These are phyloP conservation scores for Amblyjoppa proteus DNA, from an alignment of 2,888 invertebrate species.

Conservation along the genomic window DNA sequence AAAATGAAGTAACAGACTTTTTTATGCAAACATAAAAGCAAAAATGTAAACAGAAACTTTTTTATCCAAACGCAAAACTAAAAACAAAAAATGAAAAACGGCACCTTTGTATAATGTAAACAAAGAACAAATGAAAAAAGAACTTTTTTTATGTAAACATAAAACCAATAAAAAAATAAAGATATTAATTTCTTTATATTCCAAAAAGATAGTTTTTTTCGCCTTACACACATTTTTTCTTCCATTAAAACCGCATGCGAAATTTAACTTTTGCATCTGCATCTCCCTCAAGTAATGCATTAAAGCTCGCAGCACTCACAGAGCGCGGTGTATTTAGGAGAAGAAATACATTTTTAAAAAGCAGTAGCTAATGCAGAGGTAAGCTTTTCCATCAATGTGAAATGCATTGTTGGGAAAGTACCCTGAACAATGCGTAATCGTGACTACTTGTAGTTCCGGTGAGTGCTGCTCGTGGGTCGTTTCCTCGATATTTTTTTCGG, in stretches of 20 bases:
- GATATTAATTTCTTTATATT: too few species aligned
- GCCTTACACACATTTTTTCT: too few species aligned
- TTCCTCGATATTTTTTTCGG: neutral
- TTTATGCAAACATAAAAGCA: too few species aligned
- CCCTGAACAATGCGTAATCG: neutral
- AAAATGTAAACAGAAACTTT: too few species aligned
- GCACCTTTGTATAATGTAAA: too few species aligned
- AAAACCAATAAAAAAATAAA: too few species aligned
- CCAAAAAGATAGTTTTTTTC: too few species aligned
- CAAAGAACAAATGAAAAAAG: too few species aligned
- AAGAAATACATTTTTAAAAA: neutral
- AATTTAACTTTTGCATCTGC: neutral
- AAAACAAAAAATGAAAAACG: too few species aligned
- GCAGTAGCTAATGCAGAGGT: neutral
- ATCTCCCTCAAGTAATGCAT: neutral
- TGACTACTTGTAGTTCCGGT: conserved; percentile 29
- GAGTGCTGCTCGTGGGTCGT: conserved; percentile 15
- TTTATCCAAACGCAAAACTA: too few species aligned
- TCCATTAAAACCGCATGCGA: neutral
- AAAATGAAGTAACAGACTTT: too few species aligned
- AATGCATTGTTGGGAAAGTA: neutral
- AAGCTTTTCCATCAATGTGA: neutral
- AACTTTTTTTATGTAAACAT: too few species aligned
- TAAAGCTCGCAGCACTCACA: neutral
- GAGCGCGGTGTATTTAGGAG: neutral